Evolutionary conservation across 2,888 invertebrate species (phyloP), one percentile per base, ranked within the genome.

Genomic region (Dicycla oo): DNA sequence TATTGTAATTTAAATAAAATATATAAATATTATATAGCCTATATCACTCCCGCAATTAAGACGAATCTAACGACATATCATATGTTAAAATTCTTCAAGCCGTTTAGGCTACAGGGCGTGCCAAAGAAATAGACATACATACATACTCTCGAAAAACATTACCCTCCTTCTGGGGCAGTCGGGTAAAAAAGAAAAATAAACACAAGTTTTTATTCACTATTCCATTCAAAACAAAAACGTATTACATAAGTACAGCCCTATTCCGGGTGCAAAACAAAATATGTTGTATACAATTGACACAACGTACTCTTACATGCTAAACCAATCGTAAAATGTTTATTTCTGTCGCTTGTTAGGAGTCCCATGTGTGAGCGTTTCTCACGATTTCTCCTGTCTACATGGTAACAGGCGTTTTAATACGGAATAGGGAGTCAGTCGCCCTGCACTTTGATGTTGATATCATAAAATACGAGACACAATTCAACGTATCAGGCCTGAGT

Each of bases 281-380:
- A n/a, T 60, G 58, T 71, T 75, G 57, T 68, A 75, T 74, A 71
- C 78, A 85, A 84, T 81, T 83, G 81, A 78, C 81, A 81, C 53
- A 62, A 45, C 53, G 49, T 38, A 60, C 54, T 80, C 23, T 49
- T 40, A 38, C 51, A 68, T 66, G 83, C 72, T 78, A 78, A 84
- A 84, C 69, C 75, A 81, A 83, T 84, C 86, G 81, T 84, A 84
- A 84, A 84, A 84, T 83, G 81, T 85, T 84, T 84, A 85, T 84
- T 72, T 72, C 72, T 69, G 81, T 68, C 69, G 75, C 86, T 83
- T 81, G 78, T 85, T 75, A 85, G 67, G n/a, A 63, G 84, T 63
- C 78, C 81, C 83, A 77, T 73, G 69, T 83, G 80, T 54, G 57
- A 40, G 61, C 75, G 47, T 62, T 73, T 70, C 65, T 70, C 79